phyloP scores from a whole-genome alignment of 2,113 vertebrate species.

The Trematocara marginatum region DNA sequence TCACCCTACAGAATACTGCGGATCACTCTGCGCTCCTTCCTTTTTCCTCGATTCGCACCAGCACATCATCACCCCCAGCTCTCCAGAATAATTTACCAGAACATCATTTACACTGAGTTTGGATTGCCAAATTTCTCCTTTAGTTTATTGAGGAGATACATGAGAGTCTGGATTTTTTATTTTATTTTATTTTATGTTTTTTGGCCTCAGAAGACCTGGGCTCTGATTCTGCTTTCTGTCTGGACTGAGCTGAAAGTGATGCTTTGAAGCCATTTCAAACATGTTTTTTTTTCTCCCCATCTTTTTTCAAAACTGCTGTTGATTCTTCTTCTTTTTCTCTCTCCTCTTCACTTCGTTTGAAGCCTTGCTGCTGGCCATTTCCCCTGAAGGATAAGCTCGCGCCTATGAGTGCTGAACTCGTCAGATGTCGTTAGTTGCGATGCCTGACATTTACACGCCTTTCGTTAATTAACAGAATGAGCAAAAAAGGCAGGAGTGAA shows the following conservation, averaged over 20 bases:
- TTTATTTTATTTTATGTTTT: not conserved
- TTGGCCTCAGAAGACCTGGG: conserved; percentile 4
- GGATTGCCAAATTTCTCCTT: not conserved
- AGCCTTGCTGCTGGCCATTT: conserved; percentile 39
- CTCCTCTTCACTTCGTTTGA: conserved; percentile 33
- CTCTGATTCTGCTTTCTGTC: conserved; percentile 34
- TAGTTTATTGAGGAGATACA: conserved; percentile 7
- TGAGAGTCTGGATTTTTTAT: not conserved
- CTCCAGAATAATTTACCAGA: conserved; percentile 31
- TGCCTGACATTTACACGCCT: conserved; percentile 64
- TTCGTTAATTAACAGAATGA: conserved; percentile 61
- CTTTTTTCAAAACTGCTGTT: conserved; percentile 15
- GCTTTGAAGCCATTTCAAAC: conserved; percentile 64
- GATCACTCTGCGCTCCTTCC: not conserved
- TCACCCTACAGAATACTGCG: conserved; percentile 4
- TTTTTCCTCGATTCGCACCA: not conserved
- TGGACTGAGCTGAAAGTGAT: conserved; percentile 37
- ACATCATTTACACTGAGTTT: conserved; percentile 14
- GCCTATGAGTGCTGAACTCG: conserved; percentile 26
- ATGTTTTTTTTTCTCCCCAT: not conserved
- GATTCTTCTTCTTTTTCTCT: not conserved
- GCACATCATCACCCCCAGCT: conserved; percentile 3
- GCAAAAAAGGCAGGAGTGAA: conserved; percentile 12
- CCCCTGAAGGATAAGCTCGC: conserved; percentile 35
- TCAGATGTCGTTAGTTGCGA: conserved; percentile 61